These are phyloP conservation scores for Seriola rivoliana DNA, from an alignment of 2,113 vertebrate species.

Conservation along the genomic window DNA sequence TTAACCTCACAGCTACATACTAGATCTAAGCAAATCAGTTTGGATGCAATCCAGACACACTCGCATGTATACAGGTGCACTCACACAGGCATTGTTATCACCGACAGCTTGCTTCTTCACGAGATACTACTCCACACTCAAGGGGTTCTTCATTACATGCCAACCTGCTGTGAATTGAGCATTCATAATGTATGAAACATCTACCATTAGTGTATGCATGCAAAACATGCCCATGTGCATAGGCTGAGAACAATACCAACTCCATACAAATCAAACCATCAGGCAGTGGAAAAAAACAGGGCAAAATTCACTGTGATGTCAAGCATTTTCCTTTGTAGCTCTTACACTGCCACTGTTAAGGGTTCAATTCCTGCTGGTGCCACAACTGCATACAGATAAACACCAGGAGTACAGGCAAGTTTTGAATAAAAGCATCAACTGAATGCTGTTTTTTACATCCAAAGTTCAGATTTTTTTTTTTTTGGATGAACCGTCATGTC, in stretches of 20 bases:
- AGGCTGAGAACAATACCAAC: constrained; percentile 25
- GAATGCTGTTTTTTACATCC: not conserved
- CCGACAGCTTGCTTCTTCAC: constrained; percentile 60
- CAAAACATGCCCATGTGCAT: constrained; percentile 2
- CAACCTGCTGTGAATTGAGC: constrained; percentile 41
- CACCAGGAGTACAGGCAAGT: not conserved
- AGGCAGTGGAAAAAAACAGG: not conserved
- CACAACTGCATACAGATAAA: not conserved
- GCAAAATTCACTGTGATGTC: constrained; percentile 14
- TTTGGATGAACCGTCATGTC: not conserved
- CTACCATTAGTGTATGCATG: constrained; percentile 38
- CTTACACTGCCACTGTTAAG: not conserved
- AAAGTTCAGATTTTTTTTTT: not conserved
- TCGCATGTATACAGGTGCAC: constrained; percentile 9
- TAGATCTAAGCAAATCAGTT: constrained; percentile 43
- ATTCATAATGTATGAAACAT: constrained; percentile 69
- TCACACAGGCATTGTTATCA: constrained; percentile 28
- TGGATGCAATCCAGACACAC: constrained; percentile 51
- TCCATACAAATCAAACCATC: constrained; percentile 17
- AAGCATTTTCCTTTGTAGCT: constrained; percentile 36
- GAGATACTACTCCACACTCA: constrained; percentile 30
- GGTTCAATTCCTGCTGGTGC: not conserved
- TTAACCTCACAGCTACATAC: constrained; percentile 40
- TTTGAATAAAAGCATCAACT: constrained; percentile 1
- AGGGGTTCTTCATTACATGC: constrained; percentile 51